phyloP scores from a whole-genome alignment of 2,113 vertebrate species.

The Oenanthe oenanthe region DNA sequence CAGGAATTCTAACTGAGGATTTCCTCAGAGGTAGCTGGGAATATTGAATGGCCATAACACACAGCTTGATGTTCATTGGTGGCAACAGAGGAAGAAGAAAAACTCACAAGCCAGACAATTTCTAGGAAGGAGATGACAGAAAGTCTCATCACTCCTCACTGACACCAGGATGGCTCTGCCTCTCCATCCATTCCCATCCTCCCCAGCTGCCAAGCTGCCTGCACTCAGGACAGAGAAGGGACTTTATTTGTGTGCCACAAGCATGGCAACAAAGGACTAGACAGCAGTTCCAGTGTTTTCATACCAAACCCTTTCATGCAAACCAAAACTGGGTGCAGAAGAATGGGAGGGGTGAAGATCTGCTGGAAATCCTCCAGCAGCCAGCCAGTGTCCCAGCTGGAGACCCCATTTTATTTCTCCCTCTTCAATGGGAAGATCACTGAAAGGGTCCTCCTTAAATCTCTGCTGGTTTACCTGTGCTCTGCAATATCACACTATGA shows the following conservation, averaged over 20 bases:
- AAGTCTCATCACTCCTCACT: neutral
- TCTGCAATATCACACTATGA: neutral
- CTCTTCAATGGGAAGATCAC: neutral
- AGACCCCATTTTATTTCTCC: neutral
- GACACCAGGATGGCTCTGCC: neutral
- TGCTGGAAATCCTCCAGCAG: neutral
- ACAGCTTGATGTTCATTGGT: neutral
- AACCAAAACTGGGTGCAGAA: neutral
- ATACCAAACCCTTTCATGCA: neutral
- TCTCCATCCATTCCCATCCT: accelerated
- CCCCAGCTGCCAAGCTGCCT: neutral
- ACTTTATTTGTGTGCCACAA: neutral
- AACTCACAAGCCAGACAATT: neutral
- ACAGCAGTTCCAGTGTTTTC: accelerated
- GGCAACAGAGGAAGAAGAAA: neutral
- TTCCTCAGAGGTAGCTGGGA: neutral
- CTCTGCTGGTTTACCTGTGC: neutral
- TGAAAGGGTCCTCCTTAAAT: neutral
- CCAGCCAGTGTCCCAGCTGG: neutral
- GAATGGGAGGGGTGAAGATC: neutral
- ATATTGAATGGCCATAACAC: accelerated
- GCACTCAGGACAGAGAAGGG: neutral
- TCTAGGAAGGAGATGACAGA: neutral
- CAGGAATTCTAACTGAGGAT: neutral
- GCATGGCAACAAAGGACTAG: neutral